A percentile compares a stretch with the other conserved stretches of the same genome.
phyloP scores from a whole-genome alignment of 2,888 invertebrate species.

The Zygaena filipendulae region DNA sequence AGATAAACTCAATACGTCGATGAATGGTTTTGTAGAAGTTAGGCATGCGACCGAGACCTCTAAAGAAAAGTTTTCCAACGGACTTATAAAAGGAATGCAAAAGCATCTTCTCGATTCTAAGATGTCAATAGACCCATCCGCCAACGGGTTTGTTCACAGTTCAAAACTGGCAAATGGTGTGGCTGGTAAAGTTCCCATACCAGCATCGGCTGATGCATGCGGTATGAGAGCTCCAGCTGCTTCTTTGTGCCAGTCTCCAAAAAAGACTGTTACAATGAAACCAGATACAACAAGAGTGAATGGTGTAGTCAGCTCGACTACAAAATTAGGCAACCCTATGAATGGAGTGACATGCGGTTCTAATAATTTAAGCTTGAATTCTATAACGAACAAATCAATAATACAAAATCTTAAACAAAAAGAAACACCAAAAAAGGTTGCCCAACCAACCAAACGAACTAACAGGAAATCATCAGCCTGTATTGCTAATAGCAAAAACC shows the following conservation, averaged over 20 bases:
- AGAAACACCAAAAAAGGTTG: slow-evolving; percentile 34
- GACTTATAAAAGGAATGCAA: slow-evolving; percentile 38
- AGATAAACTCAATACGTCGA: slow-evolving; percentile 32
- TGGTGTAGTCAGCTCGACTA: slow-evolving; percentile 52
- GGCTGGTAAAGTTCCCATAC: slow-evolving; percentile 37
- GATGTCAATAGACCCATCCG: slow-evolving; percentile 40
- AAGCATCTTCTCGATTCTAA: slow-evolving; percentile 31
- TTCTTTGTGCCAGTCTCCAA: slow-evolving; percentile 30
- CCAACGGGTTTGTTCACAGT: slow-evolving; percentile 27
- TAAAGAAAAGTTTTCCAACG: slow-evolving; percentile 32
- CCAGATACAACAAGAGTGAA: slow-evolving; percentile 35
- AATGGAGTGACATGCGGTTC: slow-evolving; percentile 59
- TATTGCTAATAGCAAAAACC: slow-evolving; percentile 56
- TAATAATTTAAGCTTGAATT: slow-evolving; percentile 48
- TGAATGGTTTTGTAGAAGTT: slow-evolving; percentile 51
- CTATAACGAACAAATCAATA: slow-evolving; percentile 30
- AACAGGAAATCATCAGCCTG: slow-evolving; percentile 59
- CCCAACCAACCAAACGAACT: slow-evolving; percentile 37
- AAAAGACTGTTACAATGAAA: slow-evolving; percentile 30
- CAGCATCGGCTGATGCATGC: slow-evolving; percentile 28
- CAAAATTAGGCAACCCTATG: slow-evolving; percentile 56
- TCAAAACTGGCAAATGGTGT: neutral
- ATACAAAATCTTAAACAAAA: slow-evolving; percentile 27
- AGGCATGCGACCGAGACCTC: slow-evolving; percentile 33
- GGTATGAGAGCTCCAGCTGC: slow-evolving; percentile 35